Percentiles rank a stretch among this genome's conserved stretches.
Conservation (phyloP, 2,888 invertebrate species). For the Macrosiphum euphorbiae region DNA sequence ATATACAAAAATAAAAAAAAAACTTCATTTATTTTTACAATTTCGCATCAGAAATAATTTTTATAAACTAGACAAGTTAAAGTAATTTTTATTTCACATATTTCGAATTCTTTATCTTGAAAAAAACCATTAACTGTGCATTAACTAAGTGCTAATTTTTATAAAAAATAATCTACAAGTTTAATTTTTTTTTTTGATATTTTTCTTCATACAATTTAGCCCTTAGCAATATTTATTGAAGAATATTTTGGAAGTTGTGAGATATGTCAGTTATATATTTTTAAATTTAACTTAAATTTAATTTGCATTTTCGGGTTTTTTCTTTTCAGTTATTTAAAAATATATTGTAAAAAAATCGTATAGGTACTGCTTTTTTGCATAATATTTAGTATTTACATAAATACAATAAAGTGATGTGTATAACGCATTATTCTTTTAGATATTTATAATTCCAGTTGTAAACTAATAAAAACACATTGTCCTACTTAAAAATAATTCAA, state of each 20-base stretch:
- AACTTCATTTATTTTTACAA: neutral
- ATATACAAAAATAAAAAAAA: neutral
- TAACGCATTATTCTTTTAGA: neutral
- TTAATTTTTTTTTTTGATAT: neutral
- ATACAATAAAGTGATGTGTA: neutral
- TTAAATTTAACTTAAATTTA: neutral
- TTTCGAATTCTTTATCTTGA: neutral
- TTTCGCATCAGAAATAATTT: neutral
- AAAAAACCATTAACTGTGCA: neutral
- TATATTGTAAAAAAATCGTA: neutral
- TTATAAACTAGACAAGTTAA: neutral
- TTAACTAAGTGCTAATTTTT: neutral
- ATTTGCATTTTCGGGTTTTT: neutral
- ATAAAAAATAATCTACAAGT: neutral
- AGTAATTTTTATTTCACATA: neutral
- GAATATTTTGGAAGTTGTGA: neutral
- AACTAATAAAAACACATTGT: neutral
- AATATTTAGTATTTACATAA: too few relatives aligned
- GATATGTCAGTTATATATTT: neutral
- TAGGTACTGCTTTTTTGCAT: neutral
- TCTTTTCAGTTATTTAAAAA: neutral
- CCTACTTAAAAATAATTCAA: neutral
- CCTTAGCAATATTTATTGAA: neutral
- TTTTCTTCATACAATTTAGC: neutral
- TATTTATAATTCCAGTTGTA: neutral